These are phyloP conservation scores for Caenorhabditis tropicalis DNA, from an alignment of 1,140 invertebrate species.

Conservation along the genomic window DNA sequence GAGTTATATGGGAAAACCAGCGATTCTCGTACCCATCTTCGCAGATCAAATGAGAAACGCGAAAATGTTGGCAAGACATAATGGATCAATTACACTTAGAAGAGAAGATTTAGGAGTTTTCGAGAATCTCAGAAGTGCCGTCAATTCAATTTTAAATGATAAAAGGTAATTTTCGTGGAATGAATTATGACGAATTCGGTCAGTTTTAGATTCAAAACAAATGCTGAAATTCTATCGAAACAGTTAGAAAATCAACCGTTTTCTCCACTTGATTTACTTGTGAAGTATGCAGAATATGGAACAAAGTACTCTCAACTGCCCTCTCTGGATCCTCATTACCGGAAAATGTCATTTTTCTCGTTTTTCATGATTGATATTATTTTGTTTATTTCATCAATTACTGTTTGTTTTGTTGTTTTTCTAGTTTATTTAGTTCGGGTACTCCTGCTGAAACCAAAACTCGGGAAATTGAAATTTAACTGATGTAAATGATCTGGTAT, in stretches of 20 bases:
- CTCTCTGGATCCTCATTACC: neutral
- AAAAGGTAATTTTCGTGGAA: neutral
- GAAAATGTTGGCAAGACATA: slow-evolving; percentile 18
- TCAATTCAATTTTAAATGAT: neutral
- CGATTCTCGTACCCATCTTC: slow-evolving; percentile 51
- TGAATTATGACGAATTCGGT: neutral
- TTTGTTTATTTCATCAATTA: neutral
- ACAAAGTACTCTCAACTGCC: slow-evolving; percentile 6
- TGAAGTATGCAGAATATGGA: neutral
- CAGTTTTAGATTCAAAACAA: neutral
- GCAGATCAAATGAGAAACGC: slow-evolving; percentile 21
- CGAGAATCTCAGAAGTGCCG: neutral
- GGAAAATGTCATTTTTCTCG: neutral
- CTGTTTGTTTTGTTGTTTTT: neutral
- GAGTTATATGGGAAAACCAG: slow-evolving; percentile 59
- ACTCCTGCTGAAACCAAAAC: neutral
- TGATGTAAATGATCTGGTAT: too few species aligned
- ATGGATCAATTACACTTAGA: neutral
- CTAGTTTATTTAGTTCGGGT: neutral
- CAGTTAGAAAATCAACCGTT: slow-evolving; percentile 14
- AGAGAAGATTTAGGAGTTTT: neutral
- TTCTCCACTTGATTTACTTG: neutral
- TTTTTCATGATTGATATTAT: slow-evolving; percentile 23
- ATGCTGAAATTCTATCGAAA: neutral
- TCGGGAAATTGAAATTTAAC: neutral